Evolutionary conservation across 2,888 invertebrate species (phyloP).

Genomic region (Cerastoderma edule): DNA sequence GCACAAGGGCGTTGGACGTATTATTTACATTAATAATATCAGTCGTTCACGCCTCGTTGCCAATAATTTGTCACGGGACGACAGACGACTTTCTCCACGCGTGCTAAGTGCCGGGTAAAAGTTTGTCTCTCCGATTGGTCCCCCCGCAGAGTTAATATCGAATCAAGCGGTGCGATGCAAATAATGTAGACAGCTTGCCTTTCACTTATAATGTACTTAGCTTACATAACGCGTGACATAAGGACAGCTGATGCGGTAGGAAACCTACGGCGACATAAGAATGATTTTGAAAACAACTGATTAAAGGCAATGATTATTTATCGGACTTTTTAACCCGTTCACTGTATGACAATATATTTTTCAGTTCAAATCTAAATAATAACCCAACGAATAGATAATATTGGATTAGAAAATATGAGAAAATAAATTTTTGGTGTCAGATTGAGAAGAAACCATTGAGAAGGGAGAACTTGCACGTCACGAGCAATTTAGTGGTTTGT

Average conservation of each 20-base stretch:
- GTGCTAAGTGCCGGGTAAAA: conserved; percentile 35
- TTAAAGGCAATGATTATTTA: no score
- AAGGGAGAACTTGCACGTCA: neutral
- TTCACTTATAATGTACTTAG: conserved; percentile 29
- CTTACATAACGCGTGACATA: neutral
- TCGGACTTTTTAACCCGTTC: no score
- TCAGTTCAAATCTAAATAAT: no score
- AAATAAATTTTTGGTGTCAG: neutral
- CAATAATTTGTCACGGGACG: conserved; percentile 48
- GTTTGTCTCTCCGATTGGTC: conserved; percentile 31
- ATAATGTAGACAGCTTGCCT: conserved; percentile 34
- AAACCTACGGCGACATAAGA: no score
- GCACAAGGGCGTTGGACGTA: no score
- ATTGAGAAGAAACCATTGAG: neutral
- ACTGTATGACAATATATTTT: no score
- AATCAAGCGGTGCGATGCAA: conserved; percentile 24
- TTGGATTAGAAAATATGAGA: no score
- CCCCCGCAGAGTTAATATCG: conserved; percentile 42
- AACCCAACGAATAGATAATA: no score
- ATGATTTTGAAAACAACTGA: no score
- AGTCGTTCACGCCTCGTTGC: conserved; percentile 46
- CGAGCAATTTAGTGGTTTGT: conserved; percentile 10
- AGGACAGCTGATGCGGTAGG: no score
- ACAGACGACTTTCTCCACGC: conserved; percentile 26
- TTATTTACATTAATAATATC: conserved; percentile 55